Base-by-base conservation (phyloP, 2,113 vertebrate genomes). In the Beaufortia kweichowensis region DNA sequence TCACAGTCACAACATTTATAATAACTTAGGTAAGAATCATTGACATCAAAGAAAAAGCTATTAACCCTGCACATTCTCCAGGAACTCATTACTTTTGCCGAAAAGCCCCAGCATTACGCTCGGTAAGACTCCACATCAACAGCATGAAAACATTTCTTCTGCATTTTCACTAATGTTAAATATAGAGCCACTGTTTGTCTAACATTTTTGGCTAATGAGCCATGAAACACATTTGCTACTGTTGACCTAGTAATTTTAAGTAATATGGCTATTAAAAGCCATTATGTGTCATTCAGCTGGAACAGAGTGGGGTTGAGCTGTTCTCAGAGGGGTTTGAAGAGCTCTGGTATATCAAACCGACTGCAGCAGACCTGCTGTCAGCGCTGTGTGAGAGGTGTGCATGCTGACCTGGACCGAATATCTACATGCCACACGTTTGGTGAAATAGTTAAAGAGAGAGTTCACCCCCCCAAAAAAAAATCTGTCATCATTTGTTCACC, bases 201-300 rank as follows among this genome's bases (percentile, higher is more conserved):
- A 80, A 71, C 78, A 77, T 78, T 61, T 83, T 73, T 74, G 55
- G 43, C 75, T 84, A 82, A 86, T 84, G 79, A 86, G 81, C 50
- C 73, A 74, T 82, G 66, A 62, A 68, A 60, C 65, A 81, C 77
- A 68, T 77, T 85, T 75, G 56, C 46, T 76, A 79, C 73, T 79
- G 79, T 77, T 82, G 81, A 84, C 85, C 81, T 59, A 80, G 74
- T 85, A 84, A 84, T 83, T 81, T 84, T 82, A 85, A 83, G 62
- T 80, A 85, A 83, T 82, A 86, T 74, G 84, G 71, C 79, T 83
- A 83, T 85, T 85, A 81, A 86, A 88, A 84, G 64, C 60, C 81
- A 86, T 80, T 84, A 85, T 79, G 57, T 81, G 60, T 76, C 77
- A 73, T 79, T 87, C 79, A 81, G 78, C 57, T 68, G 75, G 83